Evolutionary conservation across 2,113 vertebrate genomes (phyloP).

Genomic region (Candoia aspera): DNA sequence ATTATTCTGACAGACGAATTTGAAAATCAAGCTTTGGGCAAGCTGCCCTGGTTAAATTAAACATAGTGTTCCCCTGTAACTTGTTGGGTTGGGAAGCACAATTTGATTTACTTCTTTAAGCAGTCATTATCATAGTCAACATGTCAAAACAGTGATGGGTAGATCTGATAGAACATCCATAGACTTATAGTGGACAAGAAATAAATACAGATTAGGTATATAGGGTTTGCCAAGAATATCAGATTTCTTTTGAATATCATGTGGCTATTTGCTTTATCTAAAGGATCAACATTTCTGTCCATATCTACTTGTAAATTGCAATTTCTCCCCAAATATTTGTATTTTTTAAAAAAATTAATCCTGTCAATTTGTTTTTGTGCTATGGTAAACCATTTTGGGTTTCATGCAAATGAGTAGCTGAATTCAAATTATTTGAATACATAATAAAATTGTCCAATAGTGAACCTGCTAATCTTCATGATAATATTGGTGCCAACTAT

Average conservation of each 20-base stretch:
- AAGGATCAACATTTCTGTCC: not conserved
- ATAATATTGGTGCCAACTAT: not conserved
- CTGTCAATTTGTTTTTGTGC: not conserved
- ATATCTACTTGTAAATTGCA: constrained; percentile 18
- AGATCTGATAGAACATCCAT: constrained; percentile 33
- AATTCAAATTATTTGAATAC: not conserved
- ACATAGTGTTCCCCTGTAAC: not conserved
- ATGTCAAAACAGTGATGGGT: constrained; percentile 4
- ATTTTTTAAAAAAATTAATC: not conserved
- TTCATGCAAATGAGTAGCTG: not conserved
- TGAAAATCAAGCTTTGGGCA: not conserved
- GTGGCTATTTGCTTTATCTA: not conserved
- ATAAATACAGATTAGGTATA: constrained; percentile 51
- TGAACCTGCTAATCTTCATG: not conserved
- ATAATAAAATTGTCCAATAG: not conserved
- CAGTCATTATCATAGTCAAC: constrained; percentile 34
- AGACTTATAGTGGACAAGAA: constrained; percentile 28
- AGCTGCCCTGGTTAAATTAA: accelerated
- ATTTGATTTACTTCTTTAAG: constrained; percentile 25
- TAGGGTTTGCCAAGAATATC: constrained; percentile 47
- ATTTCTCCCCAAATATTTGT: not conserved
- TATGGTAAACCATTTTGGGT: not conserved
- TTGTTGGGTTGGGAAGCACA: constrained; percentile 8
- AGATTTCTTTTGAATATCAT: constrained; percentile 36
- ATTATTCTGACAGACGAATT: not conserved